These are phyloP conservation scores for Leptatherina wallacei DNA, from an alignment of 2,797 vertebrate genomes.

Conservation along the genomic window DNA sequence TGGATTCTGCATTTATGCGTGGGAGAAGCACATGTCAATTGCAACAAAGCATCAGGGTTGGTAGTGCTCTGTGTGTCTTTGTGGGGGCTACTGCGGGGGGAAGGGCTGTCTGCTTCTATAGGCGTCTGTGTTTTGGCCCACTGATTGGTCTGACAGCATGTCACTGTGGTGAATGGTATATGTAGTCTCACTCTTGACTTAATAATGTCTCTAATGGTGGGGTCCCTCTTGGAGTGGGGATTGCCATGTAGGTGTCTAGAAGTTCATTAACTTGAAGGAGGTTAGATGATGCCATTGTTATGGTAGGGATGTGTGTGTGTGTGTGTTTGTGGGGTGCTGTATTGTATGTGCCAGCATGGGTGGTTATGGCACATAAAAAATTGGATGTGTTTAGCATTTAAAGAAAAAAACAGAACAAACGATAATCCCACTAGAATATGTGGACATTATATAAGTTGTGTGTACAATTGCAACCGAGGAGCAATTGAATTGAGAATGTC, in stretches of 20 bases:
- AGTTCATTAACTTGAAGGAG: constrained; percentile 69
- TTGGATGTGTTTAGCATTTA: constrained; percentile 14
- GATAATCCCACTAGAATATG: constrained; percentile 7
- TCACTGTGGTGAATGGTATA: constrained; percentile 66
- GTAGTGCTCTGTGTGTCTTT: constrained; percentile 53
- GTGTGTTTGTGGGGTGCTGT: neutral
- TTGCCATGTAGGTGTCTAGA: constrained; percentile 52
- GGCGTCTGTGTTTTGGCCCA: constrained; percentile 66
- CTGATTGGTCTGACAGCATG: constrained; percentile 80
- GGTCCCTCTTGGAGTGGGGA: constrained; percentile 55
- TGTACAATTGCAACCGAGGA: constrained; percentile 9
- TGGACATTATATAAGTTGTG: constrained; percentile 1
- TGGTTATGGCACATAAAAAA: constrained; percentile 35
- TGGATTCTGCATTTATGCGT: constrained; percentile 43
- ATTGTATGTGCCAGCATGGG: constrained; percentile 39
- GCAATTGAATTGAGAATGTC: constrained; percentile 8
- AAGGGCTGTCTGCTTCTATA: constrained; percentile 76
- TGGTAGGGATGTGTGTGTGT: neutral
- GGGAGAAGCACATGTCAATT: constrained; percentile 67
- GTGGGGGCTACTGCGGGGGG: constrained; percentile 65
- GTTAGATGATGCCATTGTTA: constrained; percentile 55
- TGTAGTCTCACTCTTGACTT: constrained; percentile 65
- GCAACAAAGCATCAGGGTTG: constrained; percentile 68
- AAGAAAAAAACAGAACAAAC: constrained; percentile 2
- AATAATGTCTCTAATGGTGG: constrained; percentile 72